Evolutionary conservation across 2,797 vertebrate species (phyloP), one percentile per base, ranked within the genome.

Genomic region (Astyanax mexicanus): DNA sequence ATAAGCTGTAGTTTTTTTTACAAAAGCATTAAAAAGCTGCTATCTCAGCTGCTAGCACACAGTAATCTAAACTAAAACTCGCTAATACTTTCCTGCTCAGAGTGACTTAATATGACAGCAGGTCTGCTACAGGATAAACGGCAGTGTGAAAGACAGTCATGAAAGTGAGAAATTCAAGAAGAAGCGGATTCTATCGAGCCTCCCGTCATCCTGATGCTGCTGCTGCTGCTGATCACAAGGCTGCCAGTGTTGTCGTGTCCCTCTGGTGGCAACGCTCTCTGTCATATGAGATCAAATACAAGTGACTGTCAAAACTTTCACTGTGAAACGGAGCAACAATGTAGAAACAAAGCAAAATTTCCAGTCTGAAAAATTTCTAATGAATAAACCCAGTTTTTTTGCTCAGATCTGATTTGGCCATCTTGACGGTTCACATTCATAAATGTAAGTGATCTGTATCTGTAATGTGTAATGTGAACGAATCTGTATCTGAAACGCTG

Each of bases 241-340:
- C 72, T 84, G 78, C 79, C 54, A 79, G 75, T 78, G 76, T 77
- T 64, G 65, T 85, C 44, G 44, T 17, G 71, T 80, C 74, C 71
- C 75, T 71, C 82, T 83, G 77, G 4, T 47, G 88, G 88, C 27
- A 35, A 19, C 2, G 58, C 29, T 55, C 68, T 9, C 79, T 35
- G 69, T 70, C 12, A 81, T 21, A 79, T 15, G 27, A n/a, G 57
- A 3, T 0, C 1, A 67, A 2, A 42, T n/a, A 32, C 6, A 57
- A 67, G n/a, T n/a, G n/a, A n/a, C n/a, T n/a, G n/a, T n/a, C n/a
- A n/a, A n/a, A n/a, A n/a, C 25, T 32, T 57, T 55, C 52, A 23
- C 23, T 49, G n/a, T 5, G 2, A 7, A n/a, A 47, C 19, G n/a
- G 17, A 6, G 1, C 45, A 47, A 44, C 11, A 44, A 13, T 45